These are phyloP conservation scores for Polydrusus pterygomalis DNA, from an alignment of 2,888 invertebrate genomes.

Conservation along the genomic window DNA sequence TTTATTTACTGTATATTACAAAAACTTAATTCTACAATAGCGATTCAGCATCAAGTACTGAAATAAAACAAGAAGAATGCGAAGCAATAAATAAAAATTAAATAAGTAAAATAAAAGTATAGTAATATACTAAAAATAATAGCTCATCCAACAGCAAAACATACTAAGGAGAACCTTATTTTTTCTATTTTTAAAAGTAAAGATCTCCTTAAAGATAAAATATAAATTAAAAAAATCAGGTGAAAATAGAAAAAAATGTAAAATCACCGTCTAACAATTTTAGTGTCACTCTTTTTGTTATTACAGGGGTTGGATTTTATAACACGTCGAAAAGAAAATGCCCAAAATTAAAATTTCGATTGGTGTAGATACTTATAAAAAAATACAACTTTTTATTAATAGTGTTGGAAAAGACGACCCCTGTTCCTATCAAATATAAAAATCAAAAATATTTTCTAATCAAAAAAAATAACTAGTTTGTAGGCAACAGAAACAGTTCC, in stretches of 20 bases:
- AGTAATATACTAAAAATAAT: constrained; percentile 36
- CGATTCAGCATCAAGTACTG: constrained; percentile 24
- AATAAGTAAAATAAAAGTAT: constrained; percentile 30
- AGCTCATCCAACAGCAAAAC: constrained; percentile 21
- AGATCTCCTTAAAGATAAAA: too few species aligned
- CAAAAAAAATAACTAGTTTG: neutral
- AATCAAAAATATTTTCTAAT: constrained; percentile 1
- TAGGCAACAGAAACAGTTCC: neutral
- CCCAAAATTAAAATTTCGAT: too few species aligned
- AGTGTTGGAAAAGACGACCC: too few species aligned
- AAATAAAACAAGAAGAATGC: constrained; percentile 25
- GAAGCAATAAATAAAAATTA: constrained; percentile 33
- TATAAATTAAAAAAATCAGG: neutral
- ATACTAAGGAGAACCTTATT: too few species aligned
- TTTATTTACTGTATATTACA: constrained; percentile 29
- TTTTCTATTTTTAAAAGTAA: too few species aligned
- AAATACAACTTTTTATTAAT: too few species aligned
- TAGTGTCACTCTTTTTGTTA: too few species aligned
- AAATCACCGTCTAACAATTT: too few species aligned
- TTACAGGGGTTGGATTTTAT: too few species aligned
- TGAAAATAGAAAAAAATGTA: neutral
- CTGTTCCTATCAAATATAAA: neutral
- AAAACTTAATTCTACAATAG: constrained; percentile 25
- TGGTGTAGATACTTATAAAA: too few species aligned
- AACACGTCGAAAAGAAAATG: too few species aligned